Base-by-base conservation (phyloP, 2,797 vertebrate genomes). In the Epinephelus awoara region DNA sequence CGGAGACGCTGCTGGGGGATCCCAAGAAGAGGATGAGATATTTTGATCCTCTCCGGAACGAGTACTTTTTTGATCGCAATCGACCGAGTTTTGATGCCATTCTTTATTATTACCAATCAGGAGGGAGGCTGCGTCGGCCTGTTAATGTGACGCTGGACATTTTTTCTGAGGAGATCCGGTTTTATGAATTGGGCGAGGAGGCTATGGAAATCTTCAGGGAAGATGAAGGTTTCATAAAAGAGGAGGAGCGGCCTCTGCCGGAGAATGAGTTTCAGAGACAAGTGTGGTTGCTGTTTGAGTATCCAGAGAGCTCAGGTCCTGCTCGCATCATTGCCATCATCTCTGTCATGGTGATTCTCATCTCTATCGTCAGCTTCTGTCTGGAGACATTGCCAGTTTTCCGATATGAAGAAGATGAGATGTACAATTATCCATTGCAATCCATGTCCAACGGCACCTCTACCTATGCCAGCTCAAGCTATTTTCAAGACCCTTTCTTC, bases 171-270 rank as follows among this genome's bases (percentile, higher is more conserved):
- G 98, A 99, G 94, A 99, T 99, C 80, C 96, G 98, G 27, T 99
- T 99, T 94, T 99, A 99, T 82, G 97, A 99, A 92, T 93, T 99
- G 44, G 98, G 98, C 1, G 98, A 99, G 85, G 98, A 99, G 80
- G 98, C 98, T 50, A 99, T 99, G 97, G 98, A 99, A 89, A 98
- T 98, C 91, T 99, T 99, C 91, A 95, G 98, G 44, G 98, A 99
- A 91, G 98, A 99, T 3, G 98, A 99, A 90, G 98, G 98, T 54
- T 99, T 99, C 85, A 98, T 99, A 75, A 96, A 96, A 46, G 98
- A 99, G 81, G 98, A 99, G 85, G 97, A 99, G 90, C 95, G 98
- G 7, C 97, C 98, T 0, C 94, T 99, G 65, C 98, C 98, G 0
- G 93, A 96, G 40, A 97, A 97, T 52, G 98, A 99, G 86, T 98